Evolutionary conservation across 2,888 invertebrate species (phyloP).

Genomic region (Himalopsyche japonica): DNA sequence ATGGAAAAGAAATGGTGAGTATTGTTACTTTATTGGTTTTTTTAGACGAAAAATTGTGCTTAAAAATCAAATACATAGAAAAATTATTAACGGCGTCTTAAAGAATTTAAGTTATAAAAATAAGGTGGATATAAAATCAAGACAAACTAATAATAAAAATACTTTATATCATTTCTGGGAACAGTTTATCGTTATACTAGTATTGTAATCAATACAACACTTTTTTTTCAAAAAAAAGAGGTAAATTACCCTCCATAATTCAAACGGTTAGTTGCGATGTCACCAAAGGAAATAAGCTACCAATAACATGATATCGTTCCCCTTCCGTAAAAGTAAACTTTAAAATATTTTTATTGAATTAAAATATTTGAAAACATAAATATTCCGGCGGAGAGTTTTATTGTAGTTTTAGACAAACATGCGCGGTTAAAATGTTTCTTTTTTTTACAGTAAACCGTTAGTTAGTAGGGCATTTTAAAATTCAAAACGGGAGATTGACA

Average conservation of each 20-base stretch:
- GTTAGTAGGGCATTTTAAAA: not conserved
- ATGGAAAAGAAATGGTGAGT: too few relatives aligned
- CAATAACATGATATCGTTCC: not conserved
- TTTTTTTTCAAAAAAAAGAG: too few relatives aligned
- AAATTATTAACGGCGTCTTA: too few relatives aligned
- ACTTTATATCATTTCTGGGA: too few relatives aligned
- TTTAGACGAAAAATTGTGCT: too few relatives aligned
- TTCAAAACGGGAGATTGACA: conserved; percentile 19
- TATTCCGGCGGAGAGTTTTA: not conserved
- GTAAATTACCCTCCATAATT: not conserved
- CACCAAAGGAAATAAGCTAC: not conserved
- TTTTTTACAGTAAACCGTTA: not conserved
- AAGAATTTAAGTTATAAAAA: too few relatives aligned
- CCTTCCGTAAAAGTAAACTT: not conserved
- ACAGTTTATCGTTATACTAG: too few relatives aligned
- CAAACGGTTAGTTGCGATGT: not conserved
- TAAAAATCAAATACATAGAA: too few relatives aligned
- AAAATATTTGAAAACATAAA: not conserved
- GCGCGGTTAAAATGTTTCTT: not conserved
- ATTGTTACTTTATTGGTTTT: too few relatives aligned
- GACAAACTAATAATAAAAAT: too few relatives aligned
- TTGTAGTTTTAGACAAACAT: not conserved
- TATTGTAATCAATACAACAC: too few relatives aligned
- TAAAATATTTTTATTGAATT: not conserved
- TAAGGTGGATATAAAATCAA: too few relatives aligned